Base-by-base conservation (phyloP, 1,140 invertebrate genomes). In the Drosophila navojoa region DNA sequence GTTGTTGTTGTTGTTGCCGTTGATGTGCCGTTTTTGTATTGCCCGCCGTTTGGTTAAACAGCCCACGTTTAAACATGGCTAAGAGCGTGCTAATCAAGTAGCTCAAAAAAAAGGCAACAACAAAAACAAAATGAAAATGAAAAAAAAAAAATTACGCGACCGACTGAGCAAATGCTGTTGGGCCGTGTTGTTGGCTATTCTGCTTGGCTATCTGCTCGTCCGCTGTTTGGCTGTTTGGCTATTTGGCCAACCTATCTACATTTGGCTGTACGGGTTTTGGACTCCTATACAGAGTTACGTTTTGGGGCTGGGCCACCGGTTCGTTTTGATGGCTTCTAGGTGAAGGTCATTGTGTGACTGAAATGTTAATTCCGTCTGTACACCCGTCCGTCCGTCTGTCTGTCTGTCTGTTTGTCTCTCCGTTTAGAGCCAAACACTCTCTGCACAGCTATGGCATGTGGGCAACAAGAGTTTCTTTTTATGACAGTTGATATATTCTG, bases 31-130 rank as follows among this genome's bases (percentile, higher is more conserved):
- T 53, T 57, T 69, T 59, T 62, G 60, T 55, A 35, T 62, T 54
- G 67, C 38, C 76, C 64, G 69, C 49, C 81, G 77, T 80, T 84
- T 84, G 81, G 81, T 74, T 77, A 85, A 85, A 69, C 81, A 85
- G 77, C 75, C 81, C 81, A 85, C 81, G 81, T 85, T 84, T 84
- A 85, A 85, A 78, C 81, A 77, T 85, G 81, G 81, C 81, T 85
- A 74, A 81, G 67, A 85, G 81, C 81, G 81, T 85, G 81, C 81
- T 85, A 85, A 85, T 85, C 81, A 85, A 85, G 70, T 84, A 79
- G 81, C 69, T 70, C 72, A 70, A 77, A 78, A 75, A 67, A 70
- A 32, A 1, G 7, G 11, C 35, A 40, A 40, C 0, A 44, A n/a
- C 15, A 15, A 15, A 1, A 44, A 44, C 0, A 16, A 45, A 45